These are phyloP conservation scores for Idaea straminata DNA, from an alignment of 2,888 invertebrate genomes.

Conservation along the genomic window DNA sequence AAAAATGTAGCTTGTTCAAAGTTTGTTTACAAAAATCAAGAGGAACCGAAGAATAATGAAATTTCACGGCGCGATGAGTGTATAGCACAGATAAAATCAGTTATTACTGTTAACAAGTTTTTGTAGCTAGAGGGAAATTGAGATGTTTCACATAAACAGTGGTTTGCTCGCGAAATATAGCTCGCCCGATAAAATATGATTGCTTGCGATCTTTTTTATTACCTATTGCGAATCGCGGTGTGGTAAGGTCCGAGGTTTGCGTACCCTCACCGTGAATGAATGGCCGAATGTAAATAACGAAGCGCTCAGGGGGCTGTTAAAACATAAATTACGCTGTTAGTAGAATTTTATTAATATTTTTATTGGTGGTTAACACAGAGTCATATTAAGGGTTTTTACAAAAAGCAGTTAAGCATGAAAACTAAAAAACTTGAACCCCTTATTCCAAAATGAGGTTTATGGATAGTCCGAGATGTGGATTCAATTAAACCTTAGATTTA, in stretches of 20 bases:
- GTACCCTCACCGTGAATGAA: slow-evolving; percentile 10
- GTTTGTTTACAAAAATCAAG: not conserved
- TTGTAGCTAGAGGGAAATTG: slow-evolving; percentile 56
- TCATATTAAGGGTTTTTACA: not conserved
- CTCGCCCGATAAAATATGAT: slow-evolving; percentile 74
- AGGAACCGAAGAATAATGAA: not conserved
- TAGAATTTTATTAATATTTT: not conserved
- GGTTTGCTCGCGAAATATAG: slow-evolving; percentile 54
- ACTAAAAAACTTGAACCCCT: too few species aligned
- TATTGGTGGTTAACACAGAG: not conserved
- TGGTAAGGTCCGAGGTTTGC: slow-evolving; percentile 21
- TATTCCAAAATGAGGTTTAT: too few species aligned
- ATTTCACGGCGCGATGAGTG: not conserved
- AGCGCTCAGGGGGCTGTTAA: not conserved
- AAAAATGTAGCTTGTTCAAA: not conserved
- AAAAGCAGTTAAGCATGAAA: not conserved
- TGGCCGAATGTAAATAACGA: not conserved
- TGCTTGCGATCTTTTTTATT: slow-evolving; percentile 69
- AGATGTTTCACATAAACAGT: slow-evolving; percentile 51
- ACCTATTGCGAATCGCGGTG: slow-evolving; percentile 36
- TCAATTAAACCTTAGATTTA: too few species aligned
- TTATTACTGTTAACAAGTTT: slow-evolving; percentile 58
- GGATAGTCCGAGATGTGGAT: too few species aligned
- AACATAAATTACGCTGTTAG: not conserved
- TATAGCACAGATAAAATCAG: slow-evolving; percentile 17